A percentile compares a stretch with the other conserved stretches of the same genome.
These are phyloP conservation scores for Drosophila erecta DNA, from an alignment of 1,140 invertebrate genomes.

Conservation along the genomic window DNA sequence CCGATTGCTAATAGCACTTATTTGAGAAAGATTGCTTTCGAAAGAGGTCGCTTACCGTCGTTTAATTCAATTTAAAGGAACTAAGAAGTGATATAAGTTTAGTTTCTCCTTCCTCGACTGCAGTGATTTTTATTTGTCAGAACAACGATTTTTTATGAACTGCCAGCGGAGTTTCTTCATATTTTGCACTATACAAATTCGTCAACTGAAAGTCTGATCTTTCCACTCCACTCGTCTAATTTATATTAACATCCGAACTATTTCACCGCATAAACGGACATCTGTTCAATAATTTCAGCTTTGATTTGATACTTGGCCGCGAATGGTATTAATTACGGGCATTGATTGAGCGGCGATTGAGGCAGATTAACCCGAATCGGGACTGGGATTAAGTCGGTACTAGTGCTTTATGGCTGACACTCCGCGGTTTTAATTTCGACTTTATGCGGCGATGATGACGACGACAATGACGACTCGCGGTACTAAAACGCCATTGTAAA, in stretches of 20 bases:
- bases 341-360: constrained; percentile 34
- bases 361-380: constrained; percentile 55
- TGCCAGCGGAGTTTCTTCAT: constrained; percentile 61
- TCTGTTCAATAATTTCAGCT: constrained; percentile 1
- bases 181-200: constrained; percentile 19
- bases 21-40: too few relatives aligned
- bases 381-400: constrained; percentile 57
- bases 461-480: constrained; percentile 81
- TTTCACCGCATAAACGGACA: constrained; percentile 4
- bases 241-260: constrained; percentile 1
- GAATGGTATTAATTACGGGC: constrained; percentile 16
- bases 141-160: not conserved
- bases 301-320: constrained; percentile 22
- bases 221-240: constrained; percentile 9
- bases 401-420: constrained; percentile 78
- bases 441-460: constrained; percentile 83
- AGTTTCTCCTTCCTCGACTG: not conserved
- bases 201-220: not conserved
- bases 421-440: constrained; percentile 82
- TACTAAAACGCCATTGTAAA: constrained; percentile 83
- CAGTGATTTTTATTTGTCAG: not conserved
- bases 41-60: not conserved
- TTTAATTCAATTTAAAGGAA: not conserved
- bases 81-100: not conserved
- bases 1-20: too few relatives aligned